Evolutionary conservation across 2,113 vertebrate genomes (phyloP).

Genomic region (Mugil cephalus): DNA sequence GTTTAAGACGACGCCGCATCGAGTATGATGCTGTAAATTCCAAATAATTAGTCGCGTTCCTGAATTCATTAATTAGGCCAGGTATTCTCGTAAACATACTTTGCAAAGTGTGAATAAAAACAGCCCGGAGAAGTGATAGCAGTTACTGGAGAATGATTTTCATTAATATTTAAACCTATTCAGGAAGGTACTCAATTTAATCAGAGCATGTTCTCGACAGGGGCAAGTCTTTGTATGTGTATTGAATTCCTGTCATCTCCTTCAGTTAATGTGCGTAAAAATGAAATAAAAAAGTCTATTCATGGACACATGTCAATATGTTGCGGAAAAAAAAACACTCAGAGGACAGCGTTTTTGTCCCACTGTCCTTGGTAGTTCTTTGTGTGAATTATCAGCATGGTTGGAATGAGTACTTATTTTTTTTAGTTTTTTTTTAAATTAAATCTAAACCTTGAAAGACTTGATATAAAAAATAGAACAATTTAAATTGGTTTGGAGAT

Average conservation of each 20-base stretch:
- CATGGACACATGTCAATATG: conserved; percentile 6
- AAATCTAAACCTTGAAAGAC: conserved; percentile 39
- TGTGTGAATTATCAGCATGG: conserved; percentile 9
- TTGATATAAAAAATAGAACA: not conserved
- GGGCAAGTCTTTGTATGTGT: not conserved
- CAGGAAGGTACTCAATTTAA: conserved; percentile 55
- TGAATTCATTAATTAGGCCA: conserved; percentile 64
- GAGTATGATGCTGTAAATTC: conserved; percentile 7
- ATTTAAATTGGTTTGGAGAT: conserved; percentile 27
- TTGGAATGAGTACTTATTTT: conserved; percentile 19
- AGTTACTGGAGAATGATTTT: conserved; percentile 20
- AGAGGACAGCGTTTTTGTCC: conserved; percentile 19
- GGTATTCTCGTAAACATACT: conserved; percentile 32
- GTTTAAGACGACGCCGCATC: conserved; percentile 9
- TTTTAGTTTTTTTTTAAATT: conserved; percentile 26
- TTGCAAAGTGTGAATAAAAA: conserved; percentile 21
- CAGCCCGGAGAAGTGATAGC: not conserved
- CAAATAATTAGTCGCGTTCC: conserved; percentile 47
- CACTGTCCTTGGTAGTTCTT: conserved; percentile 10
- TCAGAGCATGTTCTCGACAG: conserved; percentile 44
- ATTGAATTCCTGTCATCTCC: conserved; percentile 35
- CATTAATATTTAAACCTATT: conserved; percentile 59
- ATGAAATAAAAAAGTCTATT: not conserved
- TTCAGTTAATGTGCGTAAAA: not conserved
- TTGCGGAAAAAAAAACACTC: conserved; percentile 13